Evolutionary conservation across 2,797 vertebrate species (phyloP).

Genomic region (Enteromius trimaculatus): DNA sequence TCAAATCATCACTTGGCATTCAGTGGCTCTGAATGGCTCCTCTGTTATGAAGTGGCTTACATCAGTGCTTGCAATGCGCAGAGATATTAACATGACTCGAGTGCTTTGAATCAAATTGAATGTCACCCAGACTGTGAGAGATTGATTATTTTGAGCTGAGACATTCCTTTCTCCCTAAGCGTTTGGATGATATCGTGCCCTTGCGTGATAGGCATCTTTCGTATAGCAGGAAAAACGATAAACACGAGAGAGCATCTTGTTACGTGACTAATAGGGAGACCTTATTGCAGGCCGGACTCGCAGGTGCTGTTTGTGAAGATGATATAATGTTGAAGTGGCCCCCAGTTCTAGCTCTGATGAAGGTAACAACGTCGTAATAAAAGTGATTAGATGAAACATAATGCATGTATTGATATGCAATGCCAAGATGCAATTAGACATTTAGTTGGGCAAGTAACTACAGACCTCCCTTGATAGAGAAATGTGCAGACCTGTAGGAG

Average conservation of each 20-base stretch:
- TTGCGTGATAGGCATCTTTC: slow-evolving; percentile 30
- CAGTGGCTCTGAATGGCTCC: slow-evolving; percentile 38
- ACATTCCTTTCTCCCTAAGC: slow-evolving; percentile 42
- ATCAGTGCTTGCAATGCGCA: slow-evolving; percentile 37
- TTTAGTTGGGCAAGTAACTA: slow-evolving; percentile 50
- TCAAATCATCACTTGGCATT: slow-evolving; percentile 50
- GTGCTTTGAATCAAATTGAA: slow-evolving; percentile 54
- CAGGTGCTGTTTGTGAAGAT: slow-evolving; percentile 25
- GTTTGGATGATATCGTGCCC: slow-evolving; percentile 26
- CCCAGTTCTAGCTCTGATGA: background rate
- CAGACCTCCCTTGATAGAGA: slow-evolving; percentile 40
- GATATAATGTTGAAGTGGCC: background rate
- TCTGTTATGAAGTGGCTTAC: slow-evolving; percentile 51
- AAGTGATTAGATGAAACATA: slow-evolving; percentile 29
- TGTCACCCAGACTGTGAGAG: slow-evolving; percentile 47
- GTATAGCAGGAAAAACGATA: slow-evolving; percentile 14
- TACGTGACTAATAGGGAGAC: slow-evolving; percentile 12
- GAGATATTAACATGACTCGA: slow-evolving; percentile 45
- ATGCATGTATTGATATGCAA: slow-evolving; percentile 32
- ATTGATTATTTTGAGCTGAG: slow-evolving; percentile 46
- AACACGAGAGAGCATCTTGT: background rate
- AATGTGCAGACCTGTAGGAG: background rate
- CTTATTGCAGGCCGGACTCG: background rate
- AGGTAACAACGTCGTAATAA: slow-evolving; percentile 6
- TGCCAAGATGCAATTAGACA: slow-evolving; percentile 30